phyloP scores from a whole-genome alignment of 1,140 invertebrate species.

The Metaphire vulgaris region DNA sequence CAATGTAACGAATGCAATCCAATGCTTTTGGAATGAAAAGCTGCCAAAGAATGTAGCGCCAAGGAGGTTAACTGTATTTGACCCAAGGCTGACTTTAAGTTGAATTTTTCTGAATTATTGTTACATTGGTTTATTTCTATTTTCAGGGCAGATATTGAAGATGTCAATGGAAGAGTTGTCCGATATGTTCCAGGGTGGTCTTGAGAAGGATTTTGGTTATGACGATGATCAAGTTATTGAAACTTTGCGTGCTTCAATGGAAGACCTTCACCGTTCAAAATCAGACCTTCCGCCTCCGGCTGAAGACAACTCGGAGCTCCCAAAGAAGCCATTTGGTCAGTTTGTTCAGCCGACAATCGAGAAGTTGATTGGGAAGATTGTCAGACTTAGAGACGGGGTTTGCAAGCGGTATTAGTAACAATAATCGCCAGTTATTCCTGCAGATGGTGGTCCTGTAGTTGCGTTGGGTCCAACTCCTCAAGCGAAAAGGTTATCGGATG shows the following conservation, averaged over 20 bases:
- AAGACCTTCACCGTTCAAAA: slow-evolving; percentile 64
- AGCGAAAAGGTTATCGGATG: neutral
- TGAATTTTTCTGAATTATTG: neutral
- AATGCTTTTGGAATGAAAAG: neutral
- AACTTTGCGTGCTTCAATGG: slow-evolving; percentile 72
- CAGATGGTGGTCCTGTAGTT: slow-evolving; percentile 23
- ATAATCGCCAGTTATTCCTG: slow-evolving; percentile 9
- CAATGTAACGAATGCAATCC: neutral
- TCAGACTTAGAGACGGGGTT: slow-evolving; percentile 32
- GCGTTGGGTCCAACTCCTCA: neutral
- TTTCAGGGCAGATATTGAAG: slow-evolving; percentile 67
- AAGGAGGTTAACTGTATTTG: neutral
- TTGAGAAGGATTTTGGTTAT: slow-evolving; percentile 89
- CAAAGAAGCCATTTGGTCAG: slow-evolving; percentile 71
- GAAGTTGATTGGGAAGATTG: slow-evolving; percentile 40
- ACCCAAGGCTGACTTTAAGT: neutral
- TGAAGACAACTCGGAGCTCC: slow-evolving; percentile 67
- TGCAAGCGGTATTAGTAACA: neutral
- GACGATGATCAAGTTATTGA: slow-evolving; percentile 84
- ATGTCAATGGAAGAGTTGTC: slow-evolving; percentile 87
- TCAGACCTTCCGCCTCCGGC: slow-evolving; percentile 68
- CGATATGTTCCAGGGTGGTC: slow-evolving; percentile 69
- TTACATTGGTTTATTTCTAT: neutral
- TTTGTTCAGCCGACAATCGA: slow-evolving; percentile 56
- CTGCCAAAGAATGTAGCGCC: neutral